These are phyloP conservation scores for Brenthis ino DNA, from an alignment of 2,888 invertebrate species.

Conservation along the genomic window DNA sequence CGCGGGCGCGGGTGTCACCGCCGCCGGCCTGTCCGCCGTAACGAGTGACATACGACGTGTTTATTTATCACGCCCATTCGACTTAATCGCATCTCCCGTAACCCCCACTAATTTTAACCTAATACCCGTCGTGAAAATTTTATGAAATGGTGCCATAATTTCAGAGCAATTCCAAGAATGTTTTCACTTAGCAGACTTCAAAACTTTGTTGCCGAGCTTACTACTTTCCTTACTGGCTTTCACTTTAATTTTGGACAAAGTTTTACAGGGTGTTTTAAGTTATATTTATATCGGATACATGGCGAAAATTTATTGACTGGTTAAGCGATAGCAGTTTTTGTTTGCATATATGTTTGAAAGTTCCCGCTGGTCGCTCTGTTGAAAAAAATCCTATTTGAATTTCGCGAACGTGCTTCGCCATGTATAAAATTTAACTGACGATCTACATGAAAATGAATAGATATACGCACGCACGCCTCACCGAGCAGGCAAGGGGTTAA, in stretches of 20 bases:
- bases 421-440: conserved; percentile 40
- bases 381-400: conserved; percentile 2
- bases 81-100: conserved; percentile 52
- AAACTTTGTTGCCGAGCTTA: conserved; percentile 63
- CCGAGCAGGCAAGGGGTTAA: conserved; percentile 78
- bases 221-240: conserved; percentile 49
- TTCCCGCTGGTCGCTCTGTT: not conserved
- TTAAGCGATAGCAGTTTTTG: not conserved
- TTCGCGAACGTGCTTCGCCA: conserved; percentile 25
- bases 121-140: conserved; percentile 67
- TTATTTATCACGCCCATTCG: conserved; percentile 70
- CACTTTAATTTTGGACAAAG: conserved; percentile 60
- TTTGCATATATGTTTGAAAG: conserved; percentile 1
- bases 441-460: conserved; percentile 42
- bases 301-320: conserved; percentile 29
- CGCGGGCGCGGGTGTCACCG: conserved; percentile 67
- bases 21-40: conserved; percentile 34
- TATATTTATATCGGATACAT: conserved; percentile 36
- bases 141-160: conserved; percentile 71
- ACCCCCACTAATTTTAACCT: conserved; percentile 72
- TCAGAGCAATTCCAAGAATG: conserved; percentile 75
- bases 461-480: conserved; percentile 58
- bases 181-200: conserved; percentile 65
- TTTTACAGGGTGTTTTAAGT: conserved; percentile 44
- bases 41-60: conserved; percentile 61